A percentile compares a stretch with the other conserved stretches of the same genome.
phyloP scores from a whole-genome alignment of 2,797 vertebrate species.

The Argyrosomus regius region DNA sequence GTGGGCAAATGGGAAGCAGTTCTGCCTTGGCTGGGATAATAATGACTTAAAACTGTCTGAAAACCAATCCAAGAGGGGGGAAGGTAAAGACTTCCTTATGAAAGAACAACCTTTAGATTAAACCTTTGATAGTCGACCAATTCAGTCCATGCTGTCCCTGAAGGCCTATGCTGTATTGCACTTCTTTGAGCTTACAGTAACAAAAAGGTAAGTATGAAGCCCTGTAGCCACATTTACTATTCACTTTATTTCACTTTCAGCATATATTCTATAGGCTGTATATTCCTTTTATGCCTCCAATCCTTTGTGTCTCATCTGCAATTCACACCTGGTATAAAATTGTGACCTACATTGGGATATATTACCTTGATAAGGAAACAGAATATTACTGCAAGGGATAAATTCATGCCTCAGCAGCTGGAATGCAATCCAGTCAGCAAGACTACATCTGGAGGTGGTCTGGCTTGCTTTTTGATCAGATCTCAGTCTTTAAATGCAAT shows the following conservation, averaged over 20 bases:
- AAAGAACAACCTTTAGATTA: conserved; percentile 55
- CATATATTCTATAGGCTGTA: neutral
- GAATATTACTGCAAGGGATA: conserved; percentile 20
- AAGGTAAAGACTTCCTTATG: conserved; percentile 48
- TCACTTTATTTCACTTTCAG: conserved; percentile 14
- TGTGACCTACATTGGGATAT: neutral
- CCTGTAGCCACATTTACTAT: neutral
- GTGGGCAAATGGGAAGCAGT: conserved; percentile 63
- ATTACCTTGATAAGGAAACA: conserved; percentile 18
- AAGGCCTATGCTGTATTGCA: conserved; percentile 29
- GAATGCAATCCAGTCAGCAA: conserved; percentile 21
- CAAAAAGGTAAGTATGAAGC: conserved; percentile 9
- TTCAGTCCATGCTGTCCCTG: conserved; percentile 10
- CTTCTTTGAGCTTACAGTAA: conserved; percentile 19
- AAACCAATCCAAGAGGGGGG: conserved; percentile 50
- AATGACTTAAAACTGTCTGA: conserved; percentile 63
- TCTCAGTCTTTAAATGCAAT: conserved; percentile 22
- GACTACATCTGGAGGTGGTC: conserved; percentile 25
- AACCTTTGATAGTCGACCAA: conserved; percentile 42
- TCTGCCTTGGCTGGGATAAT: conserved; percentile 60
- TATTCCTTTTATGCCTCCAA: neutral
- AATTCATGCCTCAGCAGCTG: conserved; percentile 29
- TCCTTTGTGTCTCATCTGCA: conserved; percentile 21
- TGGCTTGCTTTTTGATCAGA: conserved; percentile 12
- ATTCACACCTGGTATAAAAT: conserved; percentile 5